Percentiles rank a stretch among this genome's conserved stretches.
Conservation (phyloP, 2,797 vertebrate genomes). For the Austrolebias charrua region DNA sequence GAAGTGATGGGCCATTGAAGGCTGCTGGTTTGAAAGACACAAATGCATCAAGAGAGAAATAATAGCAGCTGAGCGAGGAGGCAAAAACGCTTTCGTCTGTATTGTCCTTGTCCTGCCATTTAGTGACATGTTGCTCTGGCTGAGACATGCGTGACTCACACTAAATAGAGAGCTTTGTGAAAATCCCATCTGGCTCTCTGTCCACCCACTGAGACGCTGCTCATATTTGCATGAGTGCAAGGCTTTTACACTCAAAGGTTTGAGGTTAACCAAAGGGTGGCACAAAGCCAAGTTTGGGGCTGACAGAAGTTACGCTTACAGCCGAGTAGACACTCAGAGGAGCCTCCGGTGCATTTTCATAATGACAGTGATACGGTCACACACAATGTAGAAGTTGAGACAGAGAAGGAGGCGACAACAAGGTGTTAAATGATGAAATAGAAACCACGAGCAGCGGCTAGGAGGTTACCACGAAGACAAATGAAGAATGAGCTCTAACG, state of each 20-base stretch:
- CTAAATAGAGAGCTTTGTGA: constrained; percentile 59
- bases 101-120: constrained; percentile 47
- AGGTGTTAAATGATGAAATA: constrained; percentile 46
- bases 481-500: constrained; percentile 25
- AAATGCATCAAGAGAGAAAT: constrained; percentile 12
- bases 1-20: not conserved
- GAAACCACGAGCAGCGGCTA: constrained; percentile 10
- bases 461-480: constrained; percentile 10
- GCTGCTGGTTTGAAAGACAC: not conserved
- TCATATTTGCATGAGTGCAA: constrained; percentile 44
- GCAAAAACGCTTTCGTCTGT: constrained; percentile 35
- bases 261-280: constrained; percentile 32
- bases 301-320: constrained; percentile 35
- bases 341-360: constrained; percentile 23
- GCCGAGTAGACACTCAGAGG: constrained; percentile 21
- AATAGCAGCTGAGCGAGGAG: constrained; percentile 12
- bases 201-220: constrained; percentile 44
- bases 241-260: constrained; percentile 36
- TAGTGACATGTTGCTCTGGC: constrained; percentile 31
- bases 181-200: constrained; percentile 57
- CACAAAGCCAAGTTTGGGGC: constrained; percentile 21
- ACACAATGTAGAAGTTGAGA: constrained; percentile 24
- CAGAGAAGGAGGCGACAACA: constrained; percentile 19
- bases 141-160: constrained; percentile 55
- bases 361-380: constrained; percentile 31